Evolutionary conservation across 2,113 vertebrate species (phyloP).

Genomic region (Trichomycterus rosablanca): DNA sequence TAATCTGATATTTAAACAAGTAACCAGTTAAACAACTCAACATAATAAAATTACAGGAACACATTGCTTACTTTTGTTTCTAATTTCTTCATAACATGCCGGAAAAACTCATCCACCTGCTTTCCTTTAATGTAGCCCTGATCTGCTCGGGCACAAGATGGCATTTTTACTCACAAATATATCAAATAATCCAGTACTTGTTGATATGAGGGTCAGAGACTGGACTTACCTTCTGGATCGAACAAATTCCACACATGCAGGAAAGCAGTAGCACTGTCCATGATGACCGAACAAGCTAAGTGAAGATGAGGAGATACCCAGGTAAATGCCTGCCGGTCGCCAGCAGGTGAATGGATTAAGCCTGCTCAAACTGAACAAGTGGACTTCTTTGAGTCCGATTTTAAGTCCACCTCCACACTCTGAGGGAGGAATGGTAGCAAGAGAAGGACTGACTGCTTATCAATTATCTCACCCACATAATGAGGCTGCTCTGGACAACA

Average conservation of each 20-base stretch:
- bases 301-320: not conserved
- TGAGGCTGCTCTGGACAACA: slow-evolving; percentile 12
- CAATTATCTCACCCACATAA: slow-evolving; percentile 35
- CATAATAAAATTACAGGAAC: no score
- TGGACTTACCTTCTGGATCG: slow-evolving; percentile 68
- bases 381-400: not conserved
- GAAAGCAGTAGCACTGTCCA: slow-evolving; percentile 80
- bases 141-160: slow-evolving; percentile 61
- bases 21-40: no score
- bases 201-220: slow-evolving; percentile 6
- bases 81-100: slow-evolving; percentile 66
- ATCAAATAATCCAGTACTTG: not conserved
- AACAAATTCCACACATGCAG: slow-evolving; percentile 76
- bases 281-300: slow-evolving; percentile 47
- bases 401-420: slow-evolving; percentile 32
- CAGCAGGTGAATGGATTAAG: not conserved
- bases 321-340: no score
- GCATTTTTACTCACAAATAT: not conserved
- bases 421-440: not conserved
- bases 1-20: no score
- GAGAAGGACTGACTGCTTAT: slow-evolving; percentile 1
- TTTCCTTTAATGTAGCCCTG: slow-evolving; percentile 79
- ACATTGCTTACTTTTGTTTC: slow-evolving; percentile 76
- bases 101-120: slow-evolving; percentile 77
- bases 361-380: not conserved